Evolutionary conservation across 2,113 vertebrate species (phyloP), one percentile per base, ranked within the genome.

Genomic region (Elgaria multicarinata): DNA sequence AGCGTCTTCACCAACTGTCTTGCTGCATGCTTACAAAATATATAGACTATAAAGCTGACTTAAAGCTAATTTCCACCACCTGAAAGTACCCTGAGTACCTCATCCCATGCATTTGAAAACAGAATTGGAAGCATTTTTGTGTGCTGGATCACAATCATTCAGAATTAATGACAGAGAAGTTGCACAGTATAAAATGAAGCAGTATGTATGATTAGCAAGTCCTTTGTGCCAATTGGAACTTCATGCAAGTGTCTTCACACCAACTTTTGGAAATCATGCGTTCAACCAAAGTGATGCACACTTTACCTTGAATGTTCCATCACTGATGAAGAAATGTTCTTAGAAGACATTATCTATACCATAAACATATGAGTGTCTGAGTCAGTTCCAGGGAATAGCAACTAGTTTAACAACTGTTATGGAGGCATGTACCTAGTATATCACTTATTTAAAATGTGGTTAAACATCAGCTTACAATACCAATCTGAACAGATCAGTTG

Each of bases 281-380:
- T 95, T 93, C 88, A 92, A 89, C 87, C 94, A 96, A 97, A 95
- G 90, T 85, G 95, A 75, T 92, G 86, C 88, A 93, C 93, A 94
- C 91, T 97, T 98, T 99, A 99, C 98, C 98, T 99, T 84, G 92
- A 90, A 96, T 93, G 95, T 92, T 97, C 97, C 97, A 97, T 75
- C 96, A 97, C 95, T 96, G 96, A 92, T 97, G 98, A 98, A 94
- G 98, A 97, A 97, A 96, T 95, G 96, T 95, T 95, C 97, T 97
- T 98, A 98, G 97, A 96, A 97, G 98, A 98, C 97, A 97, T 97
- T 98, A 97, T 99, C 99, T 99, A 98, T 89, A 98, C 98, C 98
- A 98, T 97, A 98, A 98, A 98, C 97, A 98, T 94, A 98, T 81
- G 97, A 97, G 97, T 94, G 93, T 95, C 95, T 93, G 91, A 93